A percentile compares a stretch with the other conserved stretches of the same genome.
These are phyloP conservation scores for Leptobrachium ailaonicum DNA, from an alignment of 2,113 vertebrate genomes.

Conservation along the genomic window DNA sequence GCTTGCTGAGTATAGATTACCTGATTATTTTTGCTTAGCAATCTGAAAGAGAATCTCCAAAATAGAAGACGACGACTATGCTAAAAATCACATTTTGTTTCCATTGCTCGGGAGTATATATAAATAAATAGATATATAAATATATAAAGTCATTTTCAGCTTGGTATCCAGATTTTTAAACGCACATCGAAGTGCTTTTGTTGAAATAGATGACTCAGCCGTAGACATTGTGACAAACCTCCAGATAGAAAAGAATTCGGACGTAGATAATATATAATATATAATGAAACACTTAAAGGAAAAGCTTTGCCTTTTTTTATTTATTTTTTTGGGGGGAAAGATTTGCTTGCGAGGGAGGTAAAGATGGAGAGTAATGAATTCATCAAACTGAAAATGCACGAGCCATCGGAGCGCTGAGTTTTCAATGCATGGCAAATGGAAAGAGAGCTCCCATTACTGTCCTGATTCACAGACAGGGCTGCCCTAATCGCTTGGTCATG, in stretches of 20 bases:
- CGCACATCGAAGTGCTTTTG: slow-evolving; percentile 55
- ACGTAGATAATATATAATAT: background rate
- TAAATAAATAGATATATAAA: slow-evolving; percentile 52
- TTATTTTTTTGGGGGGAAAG: slow-evolving; percentile 39
- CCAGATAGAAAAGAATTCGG: slow-evolving; percentile 50
- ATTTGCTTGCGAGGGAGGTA: slow-evolving; percentile 52
- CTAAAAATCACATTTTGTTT: slow-evolving; percentile 50
- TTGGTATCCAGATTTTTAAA: slow-evolving; percentile 47
- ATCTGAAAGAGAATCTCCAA: slow-evolving; percentile 50
- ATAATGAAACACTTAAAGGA: slow-evolving; percentile 64
- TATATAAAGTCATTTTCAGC: slow-evolving; percentile 51
- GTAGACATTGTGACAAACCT: slow-evolving; percentile 60
- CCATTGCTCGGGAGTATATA: slow-evolving; percentile 11
- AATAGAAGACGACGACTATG: slow-evolving; percentile 54
- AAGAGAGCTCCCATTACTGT: slow-evolving; percentile 73
- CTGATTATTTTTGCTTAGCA: slow-evolving; percentile 27
- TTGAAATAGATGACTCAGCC: slow-evolving; percentile 71
- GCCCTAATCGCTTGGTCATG: slow-evolving; percentile 77
- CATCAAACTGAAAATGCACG: slow-evolving; percentile 74
- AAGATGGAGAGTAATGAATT: slow-evolving; percentile 73
- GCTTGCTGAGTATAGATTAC: slow-evolving; percentile 32
- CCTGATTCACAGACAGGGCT: slow-evolving; percentile 64
- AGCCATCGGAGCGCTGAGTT: slow-evolving; percentile 72
- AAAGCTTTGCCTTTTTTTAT: slow-evolving; percentile 53
- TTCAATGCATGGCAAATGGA: slow-evolving; percentile 73